Evolutionary conservation across 2,797 vertebrate species (phyloP).

Genomic region (Phataginus tetradactyla): DNA sequence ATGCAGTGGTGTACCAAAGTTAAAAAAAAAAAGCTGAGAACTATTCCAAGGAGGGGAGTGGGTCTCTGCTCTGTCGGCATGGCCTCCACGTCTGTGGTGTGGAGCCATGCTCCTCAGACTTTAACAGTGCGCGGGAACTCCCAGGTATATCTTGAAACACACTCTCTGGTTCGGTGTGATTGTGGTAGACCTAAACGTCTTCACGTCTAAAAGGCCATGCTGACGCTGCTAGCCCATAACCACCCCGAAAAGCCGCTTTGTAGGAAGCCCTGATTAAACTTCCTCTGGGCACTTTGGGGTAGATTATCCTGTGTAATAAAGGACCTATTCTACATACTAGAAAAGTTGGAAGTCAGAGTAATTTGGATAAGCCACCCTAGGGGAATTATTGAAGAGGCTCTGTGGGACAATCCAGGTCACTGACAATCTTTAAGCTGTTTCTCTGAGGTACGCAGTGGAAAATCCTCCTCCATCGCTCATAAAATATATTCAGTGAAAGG

Average conservation of each 20-base stretch:
- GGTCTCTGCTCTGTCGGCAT: not conserved
- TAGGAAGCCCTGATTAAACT: not conserved
- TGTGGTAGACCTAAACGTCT: not conserved
- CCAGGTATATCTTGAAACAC: not conserved
- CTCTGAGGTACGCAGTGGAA: not conserved
- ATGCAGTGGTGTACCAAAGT: not conserved
- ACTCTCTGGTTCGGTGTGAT: accelerated
- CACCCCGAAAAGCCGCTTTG: not conserved
- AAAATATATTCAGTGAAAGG: not conserved
- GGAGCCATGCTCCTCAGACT: not conserved
- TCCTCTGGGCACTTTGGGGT: not conserved
- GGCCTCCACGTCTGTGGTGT: not conserved
- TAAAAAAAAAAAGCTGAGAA: not conserved
- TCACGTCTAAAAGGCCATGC: not conserved
- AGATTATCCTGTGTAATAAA: not conserved
- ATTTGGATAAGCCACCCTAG: accelerated
- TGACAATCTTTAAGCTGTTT: not conserved
- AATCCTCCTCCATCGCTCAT: not conserved
- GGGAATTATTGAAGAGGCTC: not conserved
- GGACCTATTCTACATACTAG: not conserved
- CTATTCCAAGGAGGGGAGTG: not conserved
- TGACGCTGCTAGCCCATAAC: no score
- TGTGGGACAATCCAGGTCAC: accelerated
- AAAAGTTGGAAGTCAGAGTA: not conserved
- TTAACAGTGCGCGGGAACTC: not conserved